Conservation (phyloP, 2,113 vertebrate genomes). For the Ictalurus furcatus region DNA sequence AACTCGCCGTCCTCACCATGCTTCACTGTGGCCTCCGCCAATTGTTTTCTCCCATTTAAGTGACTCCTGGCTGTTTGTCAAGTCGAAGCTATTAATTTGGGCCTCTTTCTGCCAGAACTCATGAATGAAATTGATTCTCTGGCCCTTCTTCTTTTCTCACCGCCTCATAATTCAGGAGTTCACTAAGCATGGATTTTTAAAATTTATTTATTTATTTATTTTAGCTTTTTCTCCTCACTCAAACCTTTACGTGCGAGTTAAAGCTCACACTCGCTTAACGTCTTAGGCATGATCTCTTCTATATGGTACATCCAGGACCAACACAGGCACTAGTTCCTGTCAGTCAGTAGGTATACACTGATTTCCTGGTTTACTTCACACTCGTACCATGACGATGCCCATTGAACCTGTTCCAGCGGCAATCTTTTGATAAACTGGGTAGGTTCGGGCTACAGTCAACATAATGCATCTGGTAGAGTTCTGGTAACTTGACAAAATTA, state of each 20-base stretch:
- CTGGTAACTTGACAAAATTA: background rate
- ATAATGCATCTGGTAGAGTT: background rate
- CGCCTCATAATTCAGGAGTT: background rate
- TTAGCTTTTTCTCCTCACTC: background rate
- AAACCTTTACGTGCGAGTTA: background rate
- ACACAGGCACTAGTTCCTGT: background rate
- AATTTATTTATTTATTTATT: background rate
- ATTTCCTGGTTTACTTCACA: background rate
- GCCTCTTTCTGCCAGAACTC: background rate
- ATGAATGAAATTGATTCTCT: background rate
- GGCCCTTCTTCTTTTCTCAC: background rate
- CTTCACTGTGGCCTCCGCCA: background rate
- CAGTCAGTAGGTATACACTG: background rate
- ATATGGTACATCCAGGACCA: background rate
- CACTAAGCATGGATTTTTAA: background rate
- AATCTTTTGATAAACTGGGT: background rate
- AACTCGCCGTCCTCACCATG: background rate
- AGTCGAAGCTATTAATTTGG: conserved; percentile 12
- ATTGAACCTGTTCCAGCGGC: background rate
- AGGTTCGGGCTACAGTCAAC: background rate
- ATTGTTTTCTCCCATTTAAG: conserved; percentile 17
- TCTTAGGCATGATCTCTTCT: background rate
- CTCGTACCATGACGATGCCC: background rate
- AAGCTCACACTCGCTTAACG: background rate
- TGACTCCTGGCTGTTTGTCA: conserved; percentile 9